Evolutionary conservation across 2,888 invertebrate species (phyloP), one percentile per base, ranked within the genome.

Genomic region (Chloroclystis v-ata): DNA sequence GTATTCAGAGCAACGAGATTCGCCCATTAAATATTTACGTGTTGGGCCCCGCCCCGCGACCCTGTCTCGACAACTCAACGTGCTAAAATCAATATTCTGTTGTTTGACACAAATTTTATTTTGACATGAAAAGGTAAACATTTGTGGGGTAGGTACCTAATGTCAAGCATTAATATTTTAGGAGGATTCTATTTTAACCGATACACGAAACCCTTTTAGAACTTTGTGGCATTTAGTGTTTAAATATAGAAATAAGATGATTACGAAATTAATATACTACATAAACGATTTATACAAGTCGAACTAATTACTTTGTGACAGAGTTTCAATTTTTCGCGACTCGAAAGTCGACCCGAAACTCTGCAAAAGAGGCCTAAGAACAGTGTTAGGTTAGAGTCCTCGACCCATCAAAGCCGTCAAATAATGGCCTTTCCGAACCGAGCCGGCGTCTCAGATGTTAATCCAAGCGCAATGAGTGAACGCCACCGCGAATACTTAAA

Each of bases 361-460:
- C 79, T 78, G 78, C 77, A 29, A 85, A 86, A 79, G 82, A 85
- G 84, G 86, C 75, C 87, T 86, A 67, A 87, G 80, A 84, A 84
- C 52, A 51, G 75, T 86, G 87, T 87, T 87, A 88, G 88, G 88
- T 87, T 88, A 87, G 87, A 41, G 47, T 42, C 85, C 87, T 87
- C 84, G 71, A 54, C 82, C 91, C 89, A 89, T 89, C 89, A 89
- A 89, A 70, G 75, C 75, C 93, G 5, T 91, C 89, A 90, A 91
- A 92, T n/a, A n/a, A n/a, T n/a, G 11, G 8, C 43, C 89, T 89
- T 89, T 90, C 90, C 89, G 91, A 92, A 92, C 91, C 91, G 93
- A 93, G 92, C 93, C 91, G 92, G 92, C 92, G 82, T 20, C 20
- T 20, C 5, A 20, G 20, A n/a, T n/a, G n/a, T n/a, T 5, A 5